These are phyloP conservation scores for Plodia interpunctella DNA, from an alignment of 1,140 invertebrate species.

Conservation along the genomic window DNA sequence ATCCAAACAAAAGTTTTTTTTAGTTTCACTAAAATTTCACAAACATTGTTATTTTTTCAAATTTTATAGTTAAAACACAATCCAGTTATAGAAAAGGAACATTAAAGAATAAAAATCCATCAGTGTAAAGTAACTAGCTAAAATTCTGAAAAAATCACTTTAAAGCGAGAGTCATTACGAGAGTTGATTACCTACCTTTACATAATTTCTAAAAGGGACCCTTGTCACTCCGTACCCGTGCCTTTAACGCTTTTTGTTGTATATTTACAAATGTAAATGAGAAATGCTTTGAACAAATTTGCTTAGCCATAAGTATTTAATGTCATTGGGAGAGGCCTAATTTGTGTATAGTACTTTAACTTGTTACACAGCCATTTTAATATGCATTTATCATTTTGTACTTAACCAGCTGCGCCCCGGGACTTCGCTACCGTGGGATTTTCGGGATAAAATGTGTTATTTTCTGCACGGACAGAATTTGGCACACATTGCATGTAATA, in stretches of 20 bases:
- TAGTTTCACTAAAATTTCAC: no score
- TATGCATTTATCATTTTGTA: not conserved
- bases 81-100: not conserved
- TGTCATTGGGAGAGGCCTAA: not conserved
- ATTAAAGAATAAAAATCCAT: not conserved
- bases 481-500: no score
- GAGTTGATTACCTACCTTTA: slow-evolving; percentile 4
- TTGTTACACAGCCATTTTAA: not conserved
- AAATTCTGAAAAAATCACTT: not conserved
- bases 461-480: no score
- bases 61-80: no score
- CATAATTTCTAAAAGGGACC: slow-evolving; percentile 1
- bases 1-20: no score
- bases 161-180: not conserved
- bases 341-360: no score
- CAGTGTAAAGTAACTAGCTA: not conserved
- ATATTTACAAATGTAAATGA: slow-evolving; percentile 3
- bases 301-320: slow-evolving; percentile 2
- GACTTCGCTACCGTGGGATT: no score
- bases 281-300: slow-evolving; percentile 1
- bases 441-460: no score
- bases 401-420: no score
- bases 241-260: slow-evolving; percentile 2
- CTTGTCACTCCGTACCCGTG: not conserved
- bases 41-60: no score